Evolutionary conservation across 2,113 vertebrate species (phyloP).

Genomic region (Indri indri): DNA sequence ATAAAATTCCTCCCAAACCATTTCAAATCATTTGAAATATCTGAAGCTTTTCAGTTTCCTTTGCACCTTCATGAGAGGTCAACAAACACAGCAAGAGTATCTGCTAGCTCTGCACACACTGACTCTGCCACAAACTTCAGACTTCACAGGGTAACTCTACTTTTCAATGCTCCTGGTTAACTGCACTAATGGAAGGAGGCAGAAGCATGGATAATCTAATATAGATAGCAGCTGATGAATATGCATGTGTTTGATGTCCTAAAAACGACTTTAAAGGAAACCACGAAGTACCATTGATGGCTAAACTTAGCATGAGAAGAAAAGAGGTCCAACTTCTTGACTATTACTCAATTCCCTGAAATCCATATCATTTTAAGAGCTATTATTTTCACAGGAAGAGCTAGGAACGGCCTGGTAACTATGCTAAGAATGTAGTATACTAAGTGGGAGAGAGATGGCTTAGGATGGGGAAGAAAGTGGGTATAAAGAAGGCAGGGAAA

Average conservation of each 20-base stretch:
- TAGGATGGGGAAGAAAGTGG: not conserved
- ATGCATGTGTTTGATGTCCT: conserved; percentile 66
- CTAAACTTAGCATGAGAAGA: conserved; percentile 23
- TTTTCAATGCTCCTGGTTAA: conserved; percentile 37
- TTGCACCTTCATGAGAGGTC: conserved; percentile 55
- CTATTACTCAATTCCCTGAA: not conserved
- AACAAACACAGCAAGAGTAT: not conserved
- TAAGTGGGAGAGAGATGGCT: not conserved
- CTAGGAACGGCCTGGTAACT: not conserved
- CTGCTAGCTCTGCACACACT: not conserved
- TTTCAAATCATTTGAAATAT: conserved; percentile 59
- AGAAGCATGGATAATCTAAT: conserved; percentile 65
- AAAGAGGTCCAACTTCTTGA: conserved; percentile 21
- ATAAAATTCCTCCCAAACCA: conserved; percentile 61
- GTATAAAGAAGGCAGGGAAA: not conserved
- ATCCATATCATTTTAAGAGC: conserved; percentile 1
- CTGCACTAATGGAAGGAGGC: conserved; percentile 47
- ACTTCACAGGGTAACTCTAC: not conserved
- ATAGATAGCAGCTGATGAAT: conserved; percentile 54
- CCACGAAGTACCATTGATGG: not conserved
- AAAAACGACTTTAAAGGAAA: conserved; percentile 51
- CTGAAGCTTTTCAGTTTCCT: conserved; percentile 40
- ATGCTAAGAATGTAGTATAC: not conserved
- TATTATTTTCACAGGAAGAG: not conserved
- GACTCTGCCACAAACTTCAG: conserved; percentile 9